phyloP scores from a whole-genome alignment of 2,888 invertebrate genomes.

The Pristionchus fissidentatus region DNA sequence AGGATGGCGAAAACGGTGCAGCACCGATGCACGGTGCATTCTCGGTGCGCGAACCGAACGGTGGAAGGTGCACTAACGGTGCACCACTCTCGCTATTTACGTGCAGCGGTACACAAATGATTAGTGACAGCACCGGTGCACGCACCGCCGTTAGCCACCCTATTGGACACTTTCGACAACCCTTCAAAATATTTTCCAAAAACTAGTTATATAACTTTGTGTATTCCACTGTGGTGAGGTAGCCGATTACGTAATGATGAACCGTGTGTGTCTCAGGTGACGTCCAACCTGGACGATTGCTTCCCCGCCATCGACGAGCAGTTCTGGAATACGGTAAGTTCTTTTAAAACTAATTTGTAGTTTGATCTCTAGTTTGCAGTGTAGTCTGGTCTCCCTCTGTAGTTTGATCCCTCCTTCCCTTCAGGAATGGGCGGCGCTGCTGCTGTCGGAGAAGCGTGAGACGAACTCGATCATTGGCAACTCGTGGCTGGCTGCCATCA shows the following conservation, averaged over 20 bases:
- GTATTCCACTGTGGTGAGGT: background rate
- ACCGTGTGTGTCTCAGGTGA: background rate
- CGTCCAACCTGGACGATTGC: background rate
- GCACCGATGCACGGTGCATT: too few species aligned
- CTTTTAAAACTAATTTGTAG: background rate
- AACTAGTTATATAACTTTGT: background rate
- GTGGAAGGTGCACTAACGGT: too few species aligned
- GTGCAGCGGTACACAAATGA: too few species aligned
- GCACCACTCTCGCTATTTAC: too few species aligned
- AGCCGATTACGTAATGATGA: background rate
- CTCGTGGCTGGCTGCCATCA: background rate
- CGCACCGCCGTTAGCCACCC: too few species aligned
- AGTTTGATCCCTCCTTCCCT: too few species aligned
- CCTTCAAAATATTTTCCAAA: background rate
- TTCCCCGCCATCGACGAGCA: constrained; percentile 40
- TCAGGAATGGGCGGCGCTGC: constrained; percentile 44
- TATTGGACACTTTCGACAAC: too few species aligned
- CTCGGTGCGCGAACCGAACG: too few species aligned
- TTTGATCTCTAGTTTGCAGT: too few species aligned
- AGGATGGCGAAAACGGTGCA: too few species aligned
- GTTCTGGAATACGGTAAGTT: constrained; percentile 44
- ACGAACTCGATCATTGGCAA: background rate
- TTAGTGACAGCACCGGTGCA: too few species aligned
- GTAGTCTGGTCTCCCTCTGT: too few species aligned
- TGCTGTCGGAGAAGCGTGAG: constrained; percentile 43